A percentile compares a stretch with the other conserved stretches of the same genome.
Conservation (phyloP, 2,797 vertebrate genomes). For the Peromyscus aztecus region DNA sequence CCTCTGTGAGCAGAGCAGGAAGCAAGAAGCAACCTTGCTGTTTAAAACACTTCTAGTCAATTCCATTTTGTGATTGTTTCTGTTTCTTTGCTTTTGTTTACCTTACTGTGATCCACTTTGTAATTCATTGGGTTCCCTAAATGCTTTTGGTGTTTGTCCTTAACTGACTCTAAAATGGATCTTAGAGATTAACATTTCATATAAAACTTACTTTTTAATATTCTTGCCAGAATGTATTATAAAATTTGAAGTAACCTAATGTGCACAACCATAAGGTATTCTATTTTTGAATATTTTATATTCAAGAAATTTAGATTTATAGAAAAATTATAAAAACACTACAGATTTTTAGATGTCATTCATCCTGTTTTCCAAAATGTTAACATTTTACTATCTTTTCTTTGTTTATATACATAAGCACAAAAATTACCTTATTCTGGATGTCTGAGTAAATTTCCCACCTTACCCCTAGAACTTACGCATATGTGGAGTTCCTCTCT, state of each 20-base stretch:
- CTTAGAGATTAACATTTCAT: conserved; percentile 57
- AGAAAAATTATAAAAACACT: conserved; percentile 39
- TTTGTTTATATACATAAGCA: background rate
- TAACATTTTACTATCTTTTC: conserved; percentile 39
- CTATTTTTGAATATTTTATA: conserved; percentile 29
- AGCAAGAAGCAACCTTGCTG: background rate
- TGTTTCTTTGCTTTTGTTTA: conserved; percentile 57
- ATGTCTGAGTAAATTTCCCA: conserved; percentile 28
- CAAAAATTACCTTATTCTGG: background rate
- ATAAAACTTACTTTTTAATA: background rate
- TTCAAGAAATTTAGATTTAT: conserved; percentile 23
- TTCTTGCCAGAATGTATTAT: background rate
- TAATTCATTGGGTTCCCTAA: conserved; percentile 33
- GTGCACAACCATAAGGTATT: conserved; percentile 22
- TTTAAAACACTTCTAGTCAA: background rate
- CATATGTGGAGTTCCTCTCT: background rate
- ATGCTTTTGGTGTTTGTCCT: conserved; percentile 18
- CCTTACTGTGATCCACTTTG: conserved; percentile 46
- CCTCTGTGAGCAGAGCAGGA: background rate
- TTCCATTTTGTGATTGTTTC: conserved; percentile 49
- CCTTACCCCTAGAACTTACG: background rate
- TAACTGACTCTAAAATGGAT: conserved; percentile 48
- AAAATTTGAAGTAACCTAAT: conserved; percentile 43
- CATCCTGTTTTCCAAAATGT: background rate
- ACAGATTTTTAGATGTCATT: conserved; percentile 16